These are phyloP conservation scores for Oriolus oriolus DNA, from an alignment of 2,113 vertebrate genomes.

Conservation along the genomic window DNA sequence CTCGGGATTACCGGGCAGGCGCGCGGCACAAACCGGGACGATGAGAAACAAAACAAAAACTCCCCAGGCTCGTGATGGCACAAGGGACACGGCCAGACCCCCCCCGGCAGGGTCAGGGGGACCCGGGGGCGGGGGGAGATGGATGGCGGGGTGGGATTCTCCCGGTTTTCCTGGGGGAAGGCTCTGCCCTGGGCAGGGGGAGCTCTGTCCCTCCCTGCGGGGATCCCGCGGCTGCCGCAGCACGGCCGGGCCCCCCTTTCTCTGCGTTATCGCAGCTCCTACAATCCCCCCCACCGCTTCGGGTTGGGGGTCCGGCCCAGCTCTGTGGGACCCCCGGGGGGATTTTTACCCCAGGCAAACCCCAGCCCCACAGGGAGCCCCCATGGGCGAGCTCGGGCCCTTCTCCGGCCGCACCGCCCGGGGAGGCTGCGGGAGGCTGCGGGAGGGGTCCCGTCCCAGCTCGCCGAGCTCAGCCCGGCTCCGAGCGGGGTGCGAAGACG, in stretches of 20 bases:
- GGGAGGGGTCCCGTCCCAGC: not conserved
- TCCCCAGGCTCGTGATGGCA: too few relatives aligned
- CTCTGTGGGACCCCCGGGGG: fast-evolving
- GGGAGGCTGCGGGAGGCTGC: not conserved
- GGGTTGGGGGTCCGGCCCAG: not conserved
- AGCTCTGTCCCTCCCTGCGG: not conserved
- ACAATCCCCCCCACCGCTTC: not conserved
- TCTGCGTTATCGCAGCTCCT: not conserved
- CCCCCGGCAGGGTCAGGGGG: too few relatives aligned
- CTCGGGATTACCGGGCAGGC: too few relatives aligned
- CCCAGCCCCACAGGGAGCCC: not conserved
- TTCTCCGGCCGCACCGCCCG: not conserved
- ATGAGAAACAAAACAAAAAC: too few relatives aligned
- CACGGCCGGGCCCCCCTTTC: fast-evolving
- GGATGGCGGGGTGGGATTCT: not conserved
- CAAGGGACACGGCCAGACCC: too few relatives aligned
- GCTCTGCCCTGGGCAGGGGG: too few relatives aligned
- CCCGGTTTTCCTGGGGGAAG: not conserved
- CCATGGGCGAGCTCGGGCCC: not conserved
- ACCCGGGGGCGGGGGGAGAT: too few relatives aligned
- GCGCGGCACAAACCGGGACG: too few relatives aligned
- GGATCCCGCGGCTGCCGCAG: not conserved
- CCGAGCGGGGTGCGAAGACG: not conserved
- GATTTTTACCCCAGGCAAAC: not conserved
- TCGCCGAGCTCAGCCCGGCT: not conserved